Base-by-base conservation (phyloP, 2,888 invertebrate species). In the Loripinus fragilis region DNA sequence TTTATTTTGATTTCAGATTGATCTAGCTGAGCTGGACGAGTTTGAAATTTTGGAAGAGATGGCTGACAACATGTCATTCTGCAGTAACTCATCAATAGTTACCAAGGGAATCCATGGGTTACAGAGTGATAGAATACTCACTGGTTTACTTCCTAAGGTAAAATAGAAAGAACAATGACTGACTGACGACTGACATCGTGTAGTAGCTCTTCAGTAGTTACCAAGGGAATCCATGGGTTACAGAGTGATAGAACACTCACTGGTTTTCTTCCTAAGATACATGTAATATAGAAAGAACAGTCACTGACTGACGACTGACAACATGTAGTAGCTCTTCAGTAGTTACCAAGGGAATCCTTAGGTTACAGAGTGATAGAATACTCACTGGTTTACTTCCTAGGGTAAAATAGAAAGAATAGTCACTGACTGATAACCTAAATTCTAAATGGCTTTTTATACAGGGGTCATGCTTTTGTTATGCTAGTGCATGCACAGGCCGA, bases 11-110 rank as follows among this genome's bases (percentile, higher is more conserved):
- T 80, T 77, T 38, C 85, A 91, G 91, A 72, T 84, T 41, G 92
- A 93, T 67, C 76, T 85, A 48, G 90, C 89, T 28, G 92, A 93
- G 38, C 81, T 93, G 65, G 89, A 91, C 66, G 93, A 93, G 80
- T 93, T 93, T 91, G 93, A 93, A 80, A 81, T 92, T 20, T 81
- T 93, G 79, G 93, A 93, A 72, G 88, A 93, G 71, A 92, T 89
- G 74, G 93, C 93, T 5, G 93, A 93, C 84, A 92, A 93, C 78
- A 91, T 91, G 71, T 93, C 93, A 5, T 92, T 93, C 82, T 89
- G 91, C 66, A 93, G 93, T 85, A 92, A 91, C 78, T 90, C 91
- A 7, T 90, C 91, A 23, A 80, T 91, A 30, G 89, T 91, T 0
- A 83, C 83, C 28, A 78, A 80, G 68, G 83, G 83, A 38, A 65